phyloP scores from a whole-genome alignment of 2,888 invertebrate species.

The Melanostoma scalare region DNA sequence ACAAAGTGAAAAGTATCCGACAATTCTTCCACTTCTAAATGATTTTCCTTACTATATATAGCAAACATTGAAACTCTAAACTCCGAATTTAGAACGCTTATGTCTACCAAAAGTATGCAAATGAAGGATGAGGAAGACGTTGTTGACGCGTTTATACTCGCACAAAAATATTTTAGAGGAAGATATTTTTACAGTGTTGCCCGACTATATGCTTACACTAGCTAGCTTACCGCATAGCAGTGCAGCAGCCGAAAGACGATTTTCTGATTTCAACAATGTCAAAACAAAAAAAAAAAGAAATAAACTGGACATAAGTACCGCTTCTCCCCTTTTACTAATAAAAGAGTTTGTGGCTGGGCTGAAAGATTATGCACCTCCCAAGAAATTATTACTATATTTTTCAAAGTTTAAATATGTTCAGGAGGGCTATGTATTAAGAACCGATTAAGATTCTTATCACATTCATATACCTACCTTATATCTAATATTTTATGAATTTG shows the following conservation, averaged over 20 bases:
- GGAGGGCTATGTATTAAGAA: conserved; percentile 5
- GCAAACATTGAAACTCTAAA: conserved; percentile 11
- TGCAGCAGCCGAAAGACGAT: conserved; percentile 23
- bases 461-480: neutral
- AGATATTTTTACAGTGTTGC: conserved; percentile 24
- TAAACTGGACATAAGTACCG: conserved; percentile 12
- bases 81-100: conserved; percentile 24
- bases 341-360: conserved; percentile 8
- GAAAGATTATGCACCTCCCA: neutral
- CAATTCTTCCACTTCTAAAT: conserved; percentile 11
- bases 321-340: conserved; percentile 2
- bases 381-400: conserved; percentile 3
- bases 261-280: conserved; percentile 21
- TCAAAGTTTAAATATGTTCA: conserved; percentile 12
- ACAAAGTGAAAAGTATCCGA: conserved; percentile 12
- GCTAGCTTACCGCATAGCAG: conserved; percentile 19
- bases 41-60: conserved; percentile 12
- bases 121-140: conserved; percentile 1
- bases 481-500: conserved; percentile 5
- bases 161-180: conserved; percentile 31
- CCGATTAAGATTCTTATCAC: conserved; percentile 3
- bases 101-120: neutral
- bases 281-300: conserved; percentile 26
- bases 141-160: conserved; percentile 28
- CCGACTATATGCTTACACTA: conserved; percentile 12